A percentile compares a stretch with the other conserved stretches of the same genome.
Conservation (phyloP, 2,797 vertebrate genomes). For the Cossypha niveicapilla region DNA sequence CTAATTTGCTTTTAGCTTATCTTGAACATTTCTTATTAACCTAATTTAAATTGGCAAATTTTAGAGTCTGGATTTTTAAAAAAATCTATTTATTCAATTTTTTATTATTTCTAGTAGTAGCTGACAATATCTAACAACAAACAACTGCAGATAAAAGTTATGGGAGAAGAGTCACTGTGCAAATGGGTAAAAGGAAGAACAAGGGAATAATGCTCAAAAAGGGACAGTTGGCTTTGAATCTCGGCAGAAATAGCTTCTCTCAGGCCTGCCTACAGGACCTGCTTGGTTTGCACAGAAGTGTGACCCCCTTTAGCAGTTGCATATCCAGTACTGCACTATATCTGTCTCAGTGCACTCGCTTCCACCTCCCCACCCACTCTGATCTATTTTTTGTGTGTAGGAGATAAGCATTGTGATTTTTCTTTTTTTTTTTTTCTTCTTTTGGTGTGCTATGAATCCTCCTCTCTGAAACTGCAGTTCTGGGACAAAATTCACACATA, state of each 20-base stretch:
- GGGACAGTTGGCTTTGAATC: neutral
- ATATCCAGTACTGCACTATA: neutral
- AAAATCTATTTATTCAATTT: neutral
- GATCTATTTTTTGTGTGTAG: neutral
- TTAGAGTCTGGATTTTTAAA: neutral
- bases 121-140: neutral
- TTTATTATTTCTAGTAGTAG: neutral
- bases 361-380: neutral
- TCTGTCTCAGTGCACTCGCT: neutral
- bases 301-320: neutral
- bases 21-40: neutral
- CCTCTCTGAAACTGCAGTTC: neutral
- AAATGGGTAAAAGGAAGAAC: neutral
- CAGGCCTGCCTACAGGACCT: neutral
- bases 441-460: neutral
- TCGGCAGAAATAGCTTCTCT: neutral
- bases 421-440: neutral
- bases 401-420: neutral
- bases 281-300: neutral
- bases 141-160: neutral
- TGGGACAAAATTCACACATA: neutral
- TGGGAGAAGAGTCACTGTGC: neutral
- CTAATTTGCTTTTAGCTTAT: neutral
- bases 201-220: neutral
- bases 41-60: neutral